Evolutionary conservation across 2,113 vertebrate species (phyloP), one percentile per base, ranked within the genome.

Genomic region (Callospermophilus lateralis): DNA sequence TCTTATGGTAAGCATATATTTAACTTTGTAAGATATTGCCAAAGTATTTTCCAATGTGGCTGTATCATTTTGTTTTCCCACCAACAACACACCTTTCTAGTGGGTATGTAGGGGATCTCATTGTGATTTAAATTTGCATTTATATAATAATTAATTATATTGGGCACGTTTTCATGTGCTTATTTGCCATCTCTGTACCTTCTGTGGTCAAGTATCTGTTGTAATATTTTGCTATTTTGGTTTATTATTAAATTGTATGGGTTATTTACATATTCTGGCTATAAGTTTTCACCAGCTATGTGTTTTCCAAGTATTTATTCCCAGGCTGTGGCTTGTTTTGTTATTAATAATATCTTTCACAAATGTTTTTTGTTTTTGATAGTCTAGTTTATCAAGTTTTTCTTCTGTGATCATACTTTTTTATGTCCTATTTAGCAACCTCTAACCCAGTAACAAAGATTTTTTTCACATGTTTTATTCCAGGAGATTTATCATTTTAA

Each of bases 401-500:
- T 73, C 53, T 84, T 84, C 65, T 84, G 67, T 58, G 16, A 20
- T 58, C 67, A 68, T 89, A 67, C 45, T 45, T 65, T 84, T 92
- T 85, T 79, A 12, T 89, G 39, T 53, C 65, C 79, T 73, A 34
- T 89, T 55, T 74, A 89, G 51, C 42, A 84, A 78, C 70, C 39
- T 81, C 39, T 78, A 79, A 92, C 12, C 53, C 78, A 89, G n/a
- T 89, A 84, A 84, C 26, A 89, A 58, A 55, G 55, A 70, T 11
- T 58, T 94, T 84, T 67, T 74, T 78, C n/a, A 19, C 48, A 37
- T 85, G 45, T 89, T 95, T 89, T 92, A 53, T 88, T 89, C 37
- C 28, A 89, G 70, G 73, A 88, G 70, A 94, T 78, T 89, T 55
- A 89, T 83, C 78, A 72, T 73, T 95, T 96, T 92, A 92, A 55